Evolutionary conservation across 2,113 vertebrate genomes (phyloP), one percentile per base, ranked within the genome.

Genomic region (Ammodytes marinus): DNA sequence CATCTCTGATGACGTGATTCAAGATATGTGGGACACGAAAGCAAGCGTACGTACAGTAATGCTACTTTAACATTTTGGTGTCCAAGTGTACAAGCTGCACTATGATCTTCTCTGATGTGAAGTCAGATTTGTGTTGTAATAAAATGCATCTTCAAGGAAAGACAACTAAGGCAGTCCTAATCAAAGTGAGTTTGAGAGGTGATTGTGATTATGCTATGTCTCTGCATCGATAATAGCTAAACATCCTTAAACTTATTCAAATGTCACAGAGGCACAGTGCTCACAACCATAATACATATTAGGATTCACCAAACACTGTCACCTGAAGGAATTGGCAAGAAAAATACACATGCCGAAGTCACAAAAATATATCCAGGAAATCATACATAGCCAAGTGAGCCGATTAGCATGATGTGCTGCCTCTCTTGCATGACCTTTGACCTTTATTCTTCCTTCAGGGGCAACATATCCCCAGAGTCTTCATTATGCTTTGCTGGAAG

Each of bases 401-500:
- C 64, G 11, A 85, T 89, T 86, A 89, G 47, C 35, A 79, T 84
- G 42, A 72, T 75, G 45, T 80, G 74, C 40, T 17, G 74, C 8
- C 27, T 35, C 27, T 37, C 9, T n/a, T 55, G 0, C n/a, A 1
- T 75, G 71, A 86, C 88, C 88, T 82, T 67, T 86, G 81, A 86
- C 86, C 81, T 43, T 17, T 8, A 40, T 61, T 78, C 57, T 57
- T 45, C 59, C 59, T 35, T 27, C 14, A 50, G 70, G 84, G 79
- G 42, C 74, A 12, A 46, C 43, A 15, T 0, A 1, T 85, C 86
- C 79, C 84, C 1, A 1, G 74, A 83, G 90, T 82, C 84, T 57
- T 90, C 66, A 91, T 93, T 92, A 92, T 37, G 15, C 42, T 7
- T 3, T 14, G 64, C 40, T 65, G 37, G 43, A 73, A 65, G 60